A percentile compares a stretch with the other conserved stretches of the same genome.
Conservation (phyloP, 2,888 invertebrate species). For the Drosophila mulleri region DNA sequence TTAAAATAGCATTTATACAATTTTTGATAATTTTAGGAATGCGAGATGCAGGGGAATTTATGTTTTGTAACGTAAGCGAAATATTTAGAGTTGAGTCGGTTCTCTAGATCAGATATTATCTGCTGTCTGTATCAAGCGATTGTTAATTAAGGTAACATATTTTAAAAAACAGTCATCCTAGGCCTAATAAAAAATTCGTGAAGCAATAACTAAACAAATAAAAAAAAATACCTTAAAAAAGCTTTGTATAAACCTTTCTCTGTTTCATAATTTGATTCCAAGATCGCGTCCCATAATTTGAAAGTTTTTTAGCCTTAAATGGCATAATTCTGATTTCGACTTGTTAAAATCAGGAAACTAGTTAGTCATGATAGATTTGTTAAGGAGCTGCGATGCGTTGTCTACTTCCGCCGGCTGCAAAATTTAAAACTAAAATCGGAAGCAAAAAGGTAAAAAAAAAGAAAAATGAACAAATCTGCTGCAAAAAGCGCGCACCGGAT, state of each 20-base stretch:
- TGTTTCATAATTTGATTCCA: no score
- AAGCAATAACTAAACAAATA: background rate
- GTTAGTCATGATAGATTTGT: conserved; percentile 44
- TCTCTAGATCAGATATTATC: background rate
- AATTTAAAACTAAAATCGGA: conserved; percentile 43
- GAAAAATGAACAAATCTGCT: conserved; percentile 59
- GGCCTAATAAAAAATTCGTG: background rate
- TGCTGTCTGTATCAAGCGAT: background rate
- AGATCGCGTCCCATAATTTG: no score
- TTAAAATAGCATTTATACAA: background rate
- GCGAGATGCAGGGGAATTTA: background rate
- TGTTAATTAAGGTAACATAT: background rate
- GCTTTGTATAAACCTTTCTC: no score
- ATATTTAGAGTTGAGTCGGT: background rate
- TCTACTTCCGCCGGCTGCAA: conserved; percentile 67
- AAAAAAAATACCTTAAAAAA: no score
- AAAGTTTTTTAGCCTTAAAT: no score
- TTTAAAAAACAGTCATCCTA: background rate
- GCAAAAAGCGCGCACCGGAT: conserved; percentile 70
- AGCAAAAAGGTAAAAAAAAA: background rate
- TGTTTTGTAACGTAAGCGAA: background rate
- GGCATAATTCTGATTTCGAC: no score
- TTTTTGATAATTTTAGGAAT: background rate
- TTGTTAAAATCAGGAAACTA: conserved; percentile 20
- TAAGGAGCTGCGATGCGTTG: conserved; percentile 37